These are phyloP conservation scores for Palythoa grandiflora DNA, from an alignment of 92 coral and sea anemone genomes.

Conservation along the genomic window DNA sequence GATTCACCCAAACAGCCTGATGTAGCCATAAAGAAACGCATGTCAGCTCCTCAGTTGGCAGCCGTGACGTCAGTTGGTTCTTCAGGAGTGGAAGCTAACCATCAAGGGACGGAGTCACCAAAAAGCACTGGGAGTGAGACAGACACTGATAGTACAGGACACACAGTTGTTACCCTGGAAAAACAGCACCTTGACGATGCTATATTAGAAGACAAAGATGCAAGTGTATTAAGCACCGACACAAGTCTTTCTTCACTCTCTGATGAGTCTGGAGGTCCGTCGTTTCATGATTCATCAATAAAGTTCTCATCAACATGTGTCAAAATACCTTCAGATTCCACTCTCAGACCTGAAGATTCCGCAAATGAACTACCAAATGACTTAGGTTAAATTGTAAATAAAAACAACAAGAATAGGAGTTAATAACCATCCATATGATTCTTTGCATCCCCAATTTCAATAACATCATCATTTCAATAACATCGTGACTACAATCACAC, in stretches of 20 bases:
- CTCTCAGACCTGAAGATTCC: constrained; percentile 32
- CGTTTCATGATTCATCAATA: constrained; percentile 83
- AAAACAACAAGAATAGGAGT: neutral
- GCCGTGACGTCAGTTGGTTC: neutral
- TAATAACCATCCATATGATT: neutral
- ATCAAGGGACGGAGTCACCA: constrained; percentile 31
- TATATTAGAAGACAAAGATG: constrained; percentile 62
- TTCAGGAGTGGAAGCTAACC: constrained; percentile 20
- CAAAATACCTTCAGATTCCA: constrained; percentile 73
- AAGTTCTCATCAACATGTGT: constrained; percentile 90
- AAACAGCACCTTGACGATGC: constrained; percentile 74
- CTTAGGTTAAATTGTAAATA: neutral
- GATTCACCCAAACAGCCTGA: constrained; percentile 24
- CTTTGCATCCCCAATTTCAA: too few species aligned
- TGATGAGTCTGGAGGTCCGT: constrained; percentile 78
- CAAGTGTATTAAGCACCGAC: constrained; percentile 70
- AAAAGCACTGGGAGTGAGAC: constrained; percentile 55
- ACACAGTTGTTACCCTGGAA: constrained; percentile 40
- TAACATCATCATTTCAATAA: too few species aligned
- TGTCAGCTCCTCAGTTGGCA: neutral
- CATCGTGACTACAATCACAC: neutral
- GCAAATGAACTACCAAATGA: constrained; percentile 31
- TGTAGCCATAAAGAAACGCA: neutral
- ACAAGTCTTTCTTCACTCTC: constrained; percentile 80
- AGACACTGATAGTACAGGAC: constrained; percentile 65